These are phyloP conservation scores for Tolypeutes matacus DNA, from an alignment of 2,797 vertebrate genomes.

Conservation along the genomic window DNA sequence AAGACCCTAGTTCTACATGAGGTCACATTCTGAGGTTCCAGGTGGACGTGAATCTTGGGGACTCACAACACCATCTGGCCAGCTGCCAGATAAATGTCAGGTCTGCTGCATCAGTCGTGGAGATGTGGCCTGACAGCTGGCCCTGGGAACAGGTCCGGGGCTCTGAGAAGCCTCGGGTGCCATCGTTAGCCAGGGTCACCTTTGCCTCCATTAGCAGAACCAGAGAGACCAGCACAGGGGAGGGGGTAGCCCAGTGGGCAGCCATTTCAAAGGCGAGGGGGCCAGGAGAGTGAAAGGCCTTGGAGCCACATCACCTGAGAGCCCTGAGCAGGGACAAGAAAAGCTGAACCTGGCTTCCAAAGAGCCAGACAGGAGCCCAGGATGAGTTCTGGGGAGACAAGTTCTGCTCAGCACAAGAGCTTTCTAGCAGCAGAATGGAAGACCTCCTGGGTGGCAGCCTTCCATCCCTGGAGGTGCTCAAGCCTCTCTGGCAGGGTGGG, in stretches of 20 bases:
- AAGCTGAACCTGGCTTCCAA: background rate
- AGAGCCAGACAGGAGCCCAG: background rate
- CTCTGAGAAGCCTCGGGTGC: background rate
- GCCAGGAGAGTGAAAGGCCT: background rate
- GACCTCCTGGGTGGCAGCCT: background rate
- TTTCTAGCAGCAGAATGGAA: background rate
- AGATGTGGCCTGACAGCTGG: background rate
- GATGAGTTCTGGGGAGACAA: background rate
- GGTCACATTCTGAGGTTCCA: background rate
- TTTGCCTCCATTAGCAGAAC: background rate
- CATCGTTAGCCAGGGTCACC: background rate
- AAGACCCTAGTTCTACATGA: background rate
- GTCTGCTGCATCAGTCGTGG: rapidly evolving
- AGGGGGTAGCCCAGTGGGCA: background rate
- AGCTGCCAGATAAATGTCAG: background rate
- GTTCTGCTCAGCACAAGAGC: background rate
- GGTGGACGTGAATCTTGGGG: background rate
- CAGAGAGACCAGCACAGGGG: background rate
- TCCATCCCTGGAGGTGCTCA: background rate
- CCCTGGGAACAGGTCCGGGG: background rate
- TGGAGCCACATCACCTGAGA: background rate
- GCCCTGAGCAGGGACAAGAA: background rate
- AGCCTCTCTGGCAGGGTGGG: background rate
- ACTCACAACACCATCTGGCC: background rate
- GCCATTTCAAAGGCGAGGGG: background rate